Evolutionary conservation across 2,113 vertebrate species (phyloP).

Genomic region (Misgurnus mizolepis): DNA sequence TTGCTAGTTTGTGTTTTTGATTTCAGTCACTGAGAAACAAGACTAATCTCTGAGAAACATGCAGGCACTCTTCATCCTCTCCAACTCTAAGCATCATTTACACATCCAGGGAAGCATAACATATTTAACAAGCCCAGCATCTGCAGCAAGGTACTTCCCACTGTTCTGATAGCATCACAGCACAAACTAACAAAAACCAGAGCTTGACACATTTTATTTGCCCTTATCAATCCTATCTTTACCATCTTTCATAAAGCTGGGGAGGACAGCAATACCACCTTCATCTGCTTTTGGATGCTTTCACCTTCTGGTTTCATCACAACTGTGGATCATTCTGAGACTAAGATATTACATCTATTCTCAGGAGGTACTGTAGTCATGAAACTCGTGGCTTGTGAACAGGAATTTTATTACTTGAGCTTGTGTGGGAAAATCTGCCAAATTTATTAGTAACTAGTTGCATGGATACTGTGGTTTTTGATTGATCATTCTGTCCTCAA

Average conservation of each 20-base stretch:
- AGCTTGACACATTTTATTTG: conserved; percentile 21
- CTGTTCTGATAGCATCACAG: conserved; percentile 19
- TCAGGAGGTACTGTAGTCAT: background rate
- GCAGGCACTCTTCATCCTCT: background rate
- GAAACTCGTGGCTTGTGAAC: background rate
- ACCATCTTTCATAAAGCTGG: conserved; percentile 48
- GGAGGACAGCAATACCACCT: background rate
- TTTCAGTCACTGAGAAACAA: background rate
- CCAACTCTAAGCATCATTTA: conserved; percentile 20
- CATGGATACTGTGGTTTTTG: too few species aligned
- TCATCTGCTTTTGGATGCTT: background rate
- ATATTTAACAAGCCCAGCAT: conserved; percentile 10
- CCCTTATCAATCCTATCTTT: conserved; percentile 25
- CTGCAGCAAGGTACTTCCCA: conserved; percentile 11
- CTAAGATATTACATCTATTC: background rate
- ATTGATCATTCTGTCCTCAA: too few species aligned
- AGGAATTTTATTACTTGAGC: background rate
- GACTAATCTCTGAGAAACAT: too few species aligned
- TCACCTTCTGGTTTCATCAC: conserved; percentile 23
- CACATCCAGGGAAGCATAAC: background rate
- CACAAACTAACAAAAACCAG: conserved; percentile 7
- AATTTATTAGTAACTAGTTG: background rate
- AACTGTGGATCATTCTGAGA: background rate
- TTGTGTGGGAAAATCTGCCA: background rate
- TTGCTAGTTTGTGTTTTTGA: background rate